A percentile compares a stretch with the other conserved stretches of the same genome.
These are phyloP conservation scores for Thyatira batis DNA, from an alignment of 2,888 invertebrate genomes.

Conservation along the genomic window DNA sequence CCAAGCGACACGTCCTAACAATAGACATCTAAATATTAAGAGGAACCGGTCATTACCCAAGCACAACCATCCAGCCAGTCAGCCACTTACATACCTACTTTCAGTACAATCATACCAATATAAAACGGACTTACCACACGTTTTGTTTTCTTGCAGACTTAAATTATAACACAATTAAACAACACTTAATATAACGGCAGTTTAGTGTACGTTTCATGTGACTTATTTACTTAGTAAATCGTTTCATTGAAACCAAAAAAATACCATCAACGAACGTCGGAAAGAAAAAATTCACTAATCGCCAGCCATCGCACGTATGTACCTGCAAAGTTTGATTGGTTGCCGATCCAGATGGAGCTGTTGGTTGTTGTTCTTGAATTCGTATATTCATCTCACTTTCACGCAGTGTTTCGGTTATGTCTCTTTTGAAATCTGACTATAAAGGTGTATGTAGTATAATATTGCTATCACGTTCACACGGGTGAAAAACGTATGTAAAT, in stretches of 20 bases:
- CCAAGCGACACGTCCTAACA: conserved; percentile 34
- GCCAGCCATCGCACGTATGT: conserved; percentile 47
- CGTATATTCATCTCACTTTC: background rate
- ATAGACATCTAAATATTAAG: conserved; percentile 49
- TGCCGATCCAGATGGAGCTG: conserved; percentile 1
- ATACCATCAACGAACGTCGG: conserved; percentile 38
- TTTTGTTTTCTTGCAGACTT: conserved; percentile 29
- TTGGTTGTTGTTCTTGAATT: background rate
- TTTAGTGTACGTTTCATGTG: conserved; percentile 26
- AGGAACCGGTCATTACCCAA: conserved; percentile 70
- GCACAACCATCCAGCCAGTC: conserved; percentile 54
- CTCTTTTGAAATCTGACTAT: background rate
- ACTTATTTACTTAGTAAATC: conserved; percentile 11
- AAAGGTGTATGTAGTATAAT: background rate
- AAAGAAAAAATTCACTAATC: conserved; percentile 54
- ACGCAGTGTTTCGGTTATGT: background rate
- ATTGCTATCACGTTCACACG: background rate
- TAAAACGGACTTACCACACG: conserved; percentile 65
- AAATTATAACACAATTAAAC: conserved; percentile 8
- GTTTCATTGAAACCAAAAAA: conserved; percentile 40
- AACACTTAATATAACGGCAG: conserved; percentile 6
- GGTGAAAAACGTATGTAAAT: too few relatives aligned
- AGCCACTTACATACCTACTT: conserved; percentile 62
- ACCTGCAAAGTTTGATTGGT: background rate
- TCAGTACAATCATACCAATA: conserved; percentile 68